Evolutionary conservation across 2,113 vertebrate species (phyloP).

Genomic region (Peromyscus leucopus): DNA sequence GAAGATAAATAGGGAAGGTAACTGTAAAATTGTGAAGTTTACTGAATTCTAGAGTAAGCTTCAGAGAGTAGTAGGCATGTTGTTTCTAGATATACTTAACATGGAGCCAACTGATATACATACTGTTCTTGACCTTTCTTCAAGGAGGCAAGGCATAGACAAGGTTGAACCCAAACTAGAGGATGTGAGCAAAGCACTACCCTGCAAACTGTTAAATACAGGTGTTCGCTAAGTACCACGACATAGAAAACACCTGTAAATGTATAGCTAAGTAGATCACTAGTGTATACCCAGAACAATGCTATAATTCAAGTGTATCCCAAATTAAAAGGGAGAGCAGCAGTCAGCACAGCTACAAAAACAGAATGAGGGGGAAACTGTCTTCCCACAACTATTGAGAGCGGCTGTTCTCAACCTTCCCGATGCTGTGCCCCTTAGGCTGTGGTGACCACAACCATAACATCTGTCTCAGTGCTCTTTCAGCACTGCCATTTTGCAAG

Average conservation of each 20-base stretch:
- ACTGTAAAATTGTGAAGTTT: neutral
- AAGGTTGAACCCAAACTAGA: neutral
- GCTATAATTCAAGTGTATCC: constrained; percentile 32
- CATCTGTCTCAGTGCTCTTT: neutral
- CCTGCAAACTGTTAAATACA: constrained; percentile 41
- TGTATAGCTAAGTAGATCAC: neutral
- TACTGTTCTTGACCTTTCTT: neutral
- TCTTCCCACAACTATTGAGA: constrained; percentile 21
- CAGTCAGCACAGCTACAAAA: constrained; percentile 27
- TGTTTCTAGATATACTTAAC: constrained; percentile 36
- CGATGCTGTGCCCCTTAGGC: neutral
- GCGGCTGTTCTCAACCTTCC: neutral
- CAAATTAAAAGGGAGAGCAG: constrained; percentile 61
- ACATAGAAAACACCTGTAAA: neutral
- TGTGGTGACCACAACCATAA: neutral
- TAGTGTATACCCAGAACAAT: constrained; percentile 32
- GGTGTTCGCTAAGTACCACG: constrained; percentile 13
- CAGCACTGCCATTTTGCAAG: neutral
- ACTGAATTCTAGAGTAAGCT: constrained; percentile 48
- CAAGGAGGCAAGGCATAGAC: neutral
- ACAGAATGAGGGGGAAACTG: neutral
- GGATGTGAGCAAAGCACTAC: neutral
- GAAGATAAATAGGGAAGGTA: neutral
- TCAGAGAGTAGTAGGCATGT: neutral
- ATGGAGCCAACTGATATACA: neutral